Percentiles rank a stretch among this genome's conserved stretches.
phyloP scores from a whole-genome alignment of 1,140 invertebrate species.

The Heliconius congener region DNA sequence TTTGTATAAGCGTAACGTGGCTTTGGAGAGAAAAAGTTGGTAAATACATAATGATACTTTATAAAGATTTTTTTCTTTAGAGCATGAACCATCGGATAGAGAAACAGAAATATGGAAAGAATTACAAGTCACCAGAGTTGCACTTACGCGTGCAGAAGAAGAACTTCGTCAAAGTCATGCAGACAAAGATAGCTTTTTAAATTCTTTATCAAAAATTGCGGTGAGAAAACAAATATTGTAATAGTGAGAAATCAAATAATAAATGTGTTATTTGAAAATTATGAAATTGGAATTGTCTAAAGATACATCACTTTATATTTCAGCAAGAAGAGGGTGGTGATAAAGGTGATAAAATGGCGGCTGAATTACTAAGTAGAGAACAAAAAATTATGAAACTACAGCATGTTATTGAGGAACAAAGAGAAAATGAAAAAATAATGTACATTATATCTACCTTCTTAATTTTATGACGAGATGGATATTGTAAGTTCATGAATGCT shows the following conservation, averaged over 20 bases:
- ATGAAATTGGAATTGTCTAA: neutral
- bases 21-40: neutral
- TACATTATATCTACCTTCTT: constrained; percentile 15
- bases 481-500: neutral
- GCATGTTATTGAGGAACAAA: constrained; percentile 58
- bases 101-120: constrained; percentile 74
- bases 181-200: constrained; percentile 70
- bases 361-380: constrained; percentile 64
- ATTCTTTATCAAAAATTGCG: constrained; percentile 68
- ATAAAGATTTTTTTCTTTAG: constrained; percentile 40
- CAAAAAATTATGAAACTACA: constrained; percentile 64
- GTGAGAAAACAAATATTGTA: constrained; percentile 38
- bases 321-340: constrained; percentile 65
- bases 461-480: neutral
- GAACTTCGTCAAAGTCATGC: constrained; percentile 60
- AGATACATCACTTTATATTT: constrained; percentile 24
- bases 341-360: constrained; percentile 63
- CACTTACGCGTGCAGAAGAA: constrained; percentile 60
- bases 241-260: too few relatives aligned
- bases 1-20: constrained; percentile 23
- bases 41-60: neutral
- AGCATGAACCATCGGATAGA: constrained; percentile 65
- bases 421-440: constrained; percentile 67
- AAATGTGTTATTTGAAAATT: neutral
- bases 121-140: constrained; percentile 58